Percentiles rank a stretch among this genome's conserved stretches.
Evolutionary conservation across 2,113 vertebrate genomes (phyloP).

Genomic region (Caranx ignobilis): DNA sequence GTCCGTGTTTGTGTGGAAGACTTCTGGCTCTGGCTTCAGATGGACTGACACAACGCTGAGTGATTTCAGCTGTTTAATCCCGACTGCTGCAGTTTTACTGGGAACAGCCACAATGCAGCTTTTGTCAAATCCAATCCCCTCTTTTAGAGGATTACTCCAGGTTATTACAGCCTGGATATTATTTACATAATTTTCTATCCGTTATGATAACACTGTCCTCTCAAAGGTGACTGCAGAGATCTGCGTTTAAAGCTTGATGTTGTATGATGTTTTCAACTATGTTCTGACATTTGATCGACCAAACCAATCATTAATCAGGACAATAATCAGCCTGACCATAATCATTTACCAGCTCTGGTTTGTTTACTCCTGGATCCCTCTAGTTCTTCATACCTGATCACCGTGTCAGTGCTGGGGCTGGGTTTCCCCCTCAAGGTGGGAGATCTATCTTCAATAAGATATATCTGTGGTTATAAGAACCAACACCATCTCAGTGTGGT

Average conservation of each 20-base stretch:
- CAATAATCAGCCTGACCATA: not conserved
- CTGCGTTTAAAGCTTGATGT: not conserved
- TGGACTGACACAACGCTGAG: not conserved
- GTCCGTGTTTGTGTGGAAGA: conserved; percentile 12
- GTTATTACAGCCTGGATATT: not conserved
- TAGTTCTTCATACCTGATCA: not conserved
- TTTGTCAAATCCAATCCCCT: not conserved
- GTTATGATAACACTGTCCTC: not conserved
- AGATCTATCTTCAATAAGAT: too few relatives aligned
- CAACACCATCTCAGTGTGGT: too few relatives aligned
- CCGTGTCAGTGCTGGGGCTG: not conserved
- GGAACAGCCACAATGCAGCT: not conserved
- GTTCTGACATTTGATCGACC: too few relatives aligned
- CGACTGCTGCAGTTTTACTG: not conserved
- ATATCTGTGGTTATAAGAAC: too few relatives aligned
- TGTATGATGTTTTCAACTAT: not conserved
- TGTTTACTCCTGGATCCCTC: too few relatives aligned
- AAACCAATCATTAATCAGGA: not conserved
- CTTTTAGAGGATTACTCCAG: not conserved
- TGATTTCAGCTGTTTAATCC: not conserved
- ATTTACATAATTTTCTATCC: not conserved
- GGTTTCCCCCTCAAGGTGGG: not conserved
- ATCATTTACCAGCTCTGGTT: not conserved
- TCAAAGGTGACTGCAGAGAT: not conserved
- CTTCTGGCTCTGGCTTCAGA: not conserved